Conservation (phyloP, 1,140 invertebrate genomes). For the Polypedilum vanderplanki region DNA sequence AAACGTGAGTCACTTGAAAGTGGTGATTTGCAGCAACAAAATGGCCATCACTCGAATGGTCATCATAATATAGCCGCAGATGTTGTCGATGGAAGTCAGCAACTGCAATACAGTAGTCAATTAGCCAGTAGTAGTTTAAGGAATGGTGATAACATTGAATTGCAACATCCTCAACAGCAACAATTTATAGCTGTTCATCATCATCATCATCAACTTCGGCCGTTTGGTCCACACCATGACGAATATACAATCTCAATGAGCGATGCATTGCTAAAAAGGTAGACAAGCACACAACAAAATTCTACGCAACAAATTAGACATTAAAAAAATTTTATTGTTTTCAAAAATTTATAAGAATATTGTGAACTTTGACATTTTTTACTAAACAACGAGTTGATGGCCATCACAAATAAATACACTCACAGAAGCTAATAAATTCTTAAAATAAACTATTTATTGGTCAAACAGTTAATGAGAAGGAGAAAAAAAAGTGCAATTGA, state of each 20-base stretch:
- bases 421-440: background rate
- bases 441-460: background rate
- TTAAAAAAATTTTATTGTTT: background rate
- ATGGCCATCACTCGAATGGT: slow-evolving; percentile 29
- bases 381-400: background rate
- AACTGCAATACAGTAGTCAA: slow-evolving; percentile 2
- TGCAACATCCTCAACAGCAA: slow-evolving; percentile 32
- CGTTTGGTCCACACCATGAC: slow-evolving; percentile 41
- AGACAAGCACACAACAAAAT: background rate
- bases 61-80: slow-evolving; percentile 36
- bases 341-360: background rate
- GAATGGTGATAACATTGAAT: slow-evolving; percentile 14
- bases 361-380: slow-evolving; percentile 9
- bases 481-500: background rate
- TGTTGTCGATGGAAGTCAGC: slow-evolving; percentile 38
- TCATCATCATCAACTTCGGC: slow-evolving; percentile 37
- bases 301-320: slow-evolving; percentile 1
- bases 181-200: slow-evolving; percentile 29
- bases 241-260: slow-evolving; percentile 26
- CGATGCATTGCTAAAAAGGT: background rate
- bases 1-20: slow-evolving; percentile 49
- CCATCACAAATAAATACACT: background rate
- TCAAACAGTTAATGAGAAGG: background rate
- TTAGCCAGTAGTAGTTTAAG: slow-evolving; percentile 21
- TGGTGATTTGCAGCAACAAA: slow-evolving; percentile 39